phyloP scores from a whole-genome alignment of 2,797 vertebrate species.

The Enteromius anoplus region DNA sequence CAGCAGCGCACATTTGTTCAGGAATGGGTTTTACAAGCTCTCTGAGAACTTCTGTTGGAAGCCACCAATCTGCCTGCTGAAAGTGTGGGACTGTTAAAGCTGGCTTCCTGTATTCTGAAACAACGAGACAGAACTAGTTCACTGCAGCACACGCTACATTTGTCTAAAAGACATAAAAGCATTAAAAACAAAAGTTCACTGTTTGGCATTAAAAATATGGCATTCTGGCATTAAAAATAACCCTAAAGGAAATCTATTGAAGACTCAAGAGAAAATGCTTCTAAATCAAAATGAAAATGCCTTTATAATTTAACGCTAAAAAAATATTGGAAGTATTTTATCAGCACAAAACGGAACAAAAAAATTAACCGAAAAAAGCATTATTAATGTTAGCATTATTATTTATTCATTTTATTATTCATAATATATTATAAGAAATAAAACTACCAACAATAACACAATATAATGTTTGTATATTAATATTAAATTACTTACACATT shows the following conservation, averaged over 20 bases:
- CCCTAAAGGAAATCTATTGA: not conserved
- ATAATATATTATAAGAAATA: not conserved
- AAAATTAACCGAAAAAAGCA: not conserved
- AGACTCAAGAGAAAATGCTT: not conserved
- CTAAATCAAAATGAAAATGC: not conserved
- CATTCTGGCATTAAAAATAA: not conserved
- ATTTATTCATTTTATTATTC: not conserved
- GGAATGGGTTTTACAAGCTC: constrained; percentile 63
- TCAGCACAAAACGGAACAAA: not conserved
- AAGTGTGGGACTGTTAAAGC: constrained; percentile 34
- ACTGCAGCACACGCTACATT: not conserved
- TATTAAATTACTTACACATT: not conserved
- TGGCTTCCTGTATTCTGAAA: constrained; percentile 10
- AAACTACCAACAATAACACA: not conserved
- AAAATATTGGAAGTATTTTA: not conserved
- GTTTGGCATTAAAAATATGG: too few species aligned
- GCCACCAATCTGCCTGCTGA: constrained; percentile 35
- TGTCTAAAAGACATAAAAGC: not conserved
- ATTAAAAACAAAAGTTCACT: not conserved
- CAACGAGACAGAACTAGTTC: constrained; percentile 18
- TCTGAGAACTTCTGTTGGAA: constrained; percentile 61
- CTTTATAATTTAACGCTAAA: not conserved
- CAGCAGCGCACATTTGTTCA: constrained; percentile 58
- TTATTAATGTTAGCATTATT: not conserved
- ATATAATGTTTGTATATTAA: not conserved